Evolutionary conservation across 2,797 vertebrate genomes (phyloP), one percentile per base, ranked within the genome.

Genomic region (Lophius americanus): DNA sequence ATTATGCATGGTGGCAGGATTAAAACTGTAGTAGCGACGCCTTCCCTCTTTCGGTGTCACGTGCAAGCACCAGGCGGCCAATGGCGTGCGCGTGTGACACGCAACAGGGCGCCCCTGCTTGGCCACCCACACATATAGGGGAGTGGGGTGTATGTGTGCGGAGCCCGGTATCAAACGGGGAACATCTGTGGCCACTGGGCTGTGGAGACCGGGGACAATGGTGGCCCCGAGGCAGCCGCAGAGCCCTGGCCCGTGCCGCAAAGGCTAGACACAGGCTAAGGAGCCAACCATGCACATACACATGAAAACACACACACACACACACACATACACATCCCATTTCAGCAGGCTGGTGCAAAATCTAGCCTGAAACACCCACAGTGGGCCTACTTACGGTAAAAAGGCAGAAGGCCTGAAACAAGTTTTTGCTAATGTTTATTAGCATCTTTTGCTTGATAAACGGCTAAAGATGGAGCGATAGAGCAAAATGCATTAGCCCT

Each of bases 101-200:
- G 89, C 92, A 94, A 93, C 92, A 93, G 91, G 91, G 90, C 85
- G 47, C 84, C 89, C 88, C 50, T 23, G 74, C 90, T 90, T 91
- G 92, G 92, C 91, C 92, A 92, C 91, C 92, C 92, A 92, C 91
- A 88, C 87, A 88, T 92, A 81, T 78, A 79, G 75, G 71, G 75
- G 85, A 88, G 86, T 54, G 58, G 83, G 76, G 87, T 84, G 82
- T 83, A 76, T 85, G 86, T 79, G 86, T 72, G 86, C 86, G 85
- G 84, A 87, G 85, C 83, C 81, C 44, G 70, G 90, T 95, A 94
- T 94, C 94, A 93, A 93, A 88, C 92, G 80, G 91, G 85, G 91
- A 94, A 94, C 93, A 95, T 95, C 94, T 95, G 93, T 94, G 93
- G 92, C 92, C 86, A 89, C 90, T 93, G 92, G 92, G 92, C 91